Base-by-base conservation (phyloP, 2,113 vertebrate genomes). In the Pimephales promelas region DNA sequence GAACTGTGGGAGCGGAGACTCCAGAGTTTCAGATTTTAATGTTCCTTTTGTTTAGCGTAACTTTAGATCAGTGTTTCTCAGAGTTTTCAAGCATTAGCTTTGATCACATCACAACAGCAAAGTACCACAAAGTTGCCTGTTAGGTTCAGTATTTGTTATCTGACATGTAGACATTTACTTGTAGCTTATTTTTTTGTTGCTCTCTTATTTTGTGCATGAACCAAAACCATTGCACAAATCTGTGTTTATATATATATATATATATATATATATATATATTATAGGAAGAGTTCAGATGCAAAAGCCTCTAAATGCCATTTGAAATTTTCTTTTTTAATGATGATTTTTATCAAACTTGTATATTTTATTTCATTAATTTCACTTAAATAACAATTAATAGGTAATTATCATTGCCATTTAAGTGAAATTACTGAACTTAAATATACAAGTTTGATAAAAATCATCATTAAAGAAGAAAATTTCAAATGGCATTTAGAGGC, bases 1-100 rank as follows among this genome's bases (percentile, higher is more conserved):
- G 87, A 88, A 88, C 87, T n/a, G 62, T 62, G 52, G 78, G 82
- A 34, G n/a, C 1, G 4, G 6, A 52, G 81, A 9, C 56, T 43
- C 54, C 18, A 40, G 9, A 45, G 49, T 31, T 76, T 10, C 47
- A 1, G 13, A 40, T 11, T 75, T 13, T 54, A 76, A 56, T 76
- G 52, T 34, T 22, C 36, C 73, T 14, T 68, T 68, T 36, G 36
- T 36, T 68, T 5, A 36, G 64, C 3, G 52, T 76, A 36, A n/a
- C 73, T 56, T 75, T 31, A 56, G 49, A 75, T 40, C 18, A 22
- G 5, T 22, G 16, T 34, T 49, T 71, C 68, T 77, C 20, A 49
- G n/a, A 49, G 36, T 70, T n/a, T 61, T 56, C 22, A 14, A 64
- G 14, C 1, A 2, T 31, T 64, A 10, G 36, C 20, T 59, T 20